phyloP scores from a whole-genome alignment of 2,888 invertebrate species.

The Nomada ferruginata region DNA sequence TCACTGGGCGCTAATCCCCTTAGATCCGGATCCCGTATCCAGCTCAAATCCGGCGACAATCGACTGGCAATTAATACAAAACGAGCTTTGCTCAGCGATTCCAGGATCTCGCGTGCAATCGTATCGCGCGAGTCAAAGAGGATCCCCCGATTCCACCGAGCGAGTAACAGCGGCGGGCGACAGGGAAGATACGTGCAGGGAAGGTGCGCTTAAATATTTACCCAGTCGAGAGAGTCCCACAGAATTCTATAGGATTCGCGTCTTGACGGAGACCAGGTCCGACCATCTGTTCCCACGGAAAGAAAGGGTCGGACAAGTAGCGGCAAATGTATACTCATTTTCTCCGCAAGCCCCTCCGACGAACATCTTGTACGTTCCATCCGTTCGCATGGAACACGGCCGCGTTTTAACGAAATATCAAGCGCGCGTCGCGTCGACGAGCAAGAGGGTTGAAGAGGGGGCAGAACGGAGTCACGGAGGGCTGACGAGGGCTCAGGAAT shows the following conservation, averaged over 20 bases:
- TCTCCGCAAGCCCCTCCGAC: conserved; percentile 26
- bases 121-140: conserved; percentile 14
- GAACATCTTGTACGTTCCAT: conserved; percentile 65
- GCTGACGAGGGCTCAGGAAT: conserved; percentile 65
- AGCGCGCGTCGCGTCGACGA: background rate
- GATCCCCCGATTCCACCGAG: background rate
- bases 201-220: conserved; percentile 38
- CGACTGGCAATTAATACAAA: conserved; percentile 35
- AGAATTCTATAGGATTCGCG: conserved; percentile 37
- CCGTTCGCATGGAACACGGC: conserved; percentile 21
- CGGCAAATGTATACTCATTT: background rate
- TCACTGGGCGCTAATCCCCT: background rate
- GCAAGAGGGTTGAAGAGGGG: background rate
- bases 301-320: conserved; percentile 3
- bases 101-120: conserved; percentile 1
- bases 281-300: no score
- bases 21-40: background rate
- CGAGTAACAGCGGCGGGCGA: conserved; percentile 10
- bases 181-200: no score
- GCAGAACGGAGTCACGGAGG: conserved; percentile 8
- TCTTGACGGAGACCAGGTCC: background rate
- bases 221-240: conserved; percentile 2
- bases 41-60: conserved; percentile 1
- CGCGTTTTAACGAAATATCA: conserved; percentile 28
- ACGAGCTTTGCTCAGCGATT: conserved; percentile 12